Evolutionary conservation across 2,888 invertebrate species (phyloP), one percentile per base, ranked within the genome.

Genomic region (Plagiodera versicolora): DNA sequence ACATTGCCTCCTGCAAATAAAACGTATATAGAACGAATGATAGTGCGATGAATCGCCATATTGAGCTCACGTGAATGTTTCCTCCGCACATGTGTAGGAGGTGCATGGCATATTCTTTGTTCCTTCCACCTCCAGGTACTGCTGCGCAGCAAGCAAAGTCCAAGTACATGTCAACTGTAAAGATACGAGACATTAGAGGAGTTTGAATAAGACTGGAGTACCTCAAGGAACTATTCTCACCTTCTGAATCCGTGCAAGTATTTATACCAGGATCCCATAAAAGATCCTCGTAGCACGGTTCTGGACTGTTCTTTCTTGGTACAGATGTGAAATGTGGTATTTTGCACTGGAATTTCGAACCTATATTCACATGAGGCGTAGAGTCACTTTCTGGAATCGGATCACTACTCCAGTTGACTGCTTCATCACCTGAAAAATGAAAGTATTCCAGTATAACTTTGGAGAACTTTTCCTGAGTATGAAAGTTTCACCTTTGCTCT

Each of bases 61-160:
- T 1, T 14, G 1, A 10, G 32, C 85, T 81, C 77, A 92, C 91
- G 72, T 92, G 90, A 66, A 95, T 88, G 80, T 95, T 92, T 61
- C 96, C 97, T 56, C 89, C 87, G 72, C 91, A 91, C 82, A 94
- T 87, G 72, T 94, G 89, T 58, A 98, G 84, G 54, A 95, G 85
- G 80, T 96, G 94, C 75, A 97, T 86, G 64, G 97, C 96, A 76
- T 89, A 91, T 81, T 98, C 98, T 75, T 94, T 92, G 77, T 96
- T 94, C 79, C 94, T 89, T 50, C 96, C 96, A 69, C 95, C 95
- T 63, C 95, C 93, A 32, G 94, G 94, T 75, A 96, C 91, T 60
- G 94, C 95, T 59, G 95, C 95, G 77, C 94, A 95, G 84, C 95
- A 95, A 63, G 96, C 94, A 77, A 98, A 89, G 81, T 97, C 95